A percentile compares a stretch with the other conserved stretches of the same genome.
phyloP scores from a whole-genome alignment of 2,113 vertebrate species.

The Myrmophylax atrothorax region DNA sequence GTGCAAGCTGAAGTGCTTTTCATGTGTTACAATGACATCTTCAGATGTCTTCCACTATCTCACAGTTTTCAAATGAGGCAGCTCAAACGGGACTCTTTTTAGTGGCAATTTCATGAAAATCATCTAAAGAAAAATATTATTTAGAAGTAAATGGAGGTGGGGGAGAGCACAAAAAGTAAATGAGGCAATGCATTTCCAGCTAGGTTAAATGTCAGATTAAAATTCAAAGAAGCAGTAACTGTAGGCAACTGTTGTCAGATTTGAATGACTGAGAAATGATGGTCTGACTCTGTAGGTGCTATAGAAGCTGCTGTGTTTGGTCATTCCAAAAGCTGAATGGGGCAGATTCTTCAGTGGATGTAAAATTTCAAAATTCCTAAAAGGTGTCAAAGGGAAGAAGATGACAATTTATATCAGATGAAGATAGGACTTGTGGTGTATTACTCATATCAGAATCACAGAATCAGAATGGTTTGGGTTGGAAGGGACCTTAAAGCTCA shows the following conservation, averaged over 20 bases:
- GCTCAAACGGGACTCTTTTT: conserved; percentile 54
- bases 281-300: not conserved
- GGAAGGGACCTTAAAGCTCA: not conserved
- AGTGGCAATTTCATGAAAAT: conserved; percentile 64
- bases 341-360: not conserved
- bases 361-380: not conserved
- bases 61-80: conserved; percentile 52
- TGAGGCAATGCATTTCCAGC: conserved; percentile 42
- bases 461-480: not conserved
- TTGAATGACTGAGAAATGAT: not conserved
- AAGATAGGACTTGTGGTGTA: not conserved
- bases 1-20: conserved; percentile 58
- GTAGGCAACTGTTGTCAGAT: not conserved
- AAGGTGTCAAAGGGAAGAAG: not conserved
- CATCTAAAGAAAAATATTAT: conserved; percentile 60
- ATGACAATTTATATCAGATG: not conserved
- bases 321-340: not conserved
- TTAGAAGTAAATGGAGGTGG: conserved; percentile 42
- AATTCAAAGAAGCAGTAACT: conserved; percentile 24
- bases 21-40: conserved; percentile 59
- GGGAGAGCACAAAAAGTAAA: not conserved
- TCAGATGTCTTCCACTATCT: conserved; percentile 57
- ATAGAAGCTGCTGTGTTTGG: not conserved
- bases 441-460: not conserved
- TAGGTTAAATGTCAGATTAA: conserved; percentile 55